These are phyloP conservation scores for Lagodon rhomboides DNA, from an alignment of 2,797 vertebrate species.

Conservation along the genomic window DNA sequence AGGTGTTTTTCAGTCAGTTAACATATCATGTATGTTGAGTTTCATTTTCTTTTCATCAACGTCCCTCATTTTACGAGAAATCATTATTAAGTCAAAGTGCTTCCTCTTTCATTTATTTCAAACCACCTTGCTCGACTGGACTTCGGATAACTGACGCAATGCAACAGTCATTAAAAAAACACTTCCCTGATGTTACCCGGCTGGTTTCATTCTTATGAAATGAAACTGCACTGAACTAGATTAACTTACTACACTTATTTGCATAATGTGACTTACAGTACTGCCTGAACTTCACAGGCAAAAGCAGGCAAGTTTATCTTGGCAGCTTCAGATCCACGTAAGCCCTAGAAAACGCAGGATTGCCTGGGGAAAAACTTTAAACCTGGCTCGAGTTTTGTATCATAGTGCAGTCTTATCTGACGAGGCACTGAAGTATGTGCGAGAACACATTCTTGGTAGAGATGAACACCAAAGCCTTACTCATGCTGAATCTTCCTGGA, in stretches of 20 bases:
- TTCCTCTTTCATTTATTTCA: not conserved
- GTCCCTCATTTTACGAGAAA: not conserved
- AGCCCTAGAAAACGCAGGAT: not conserved
- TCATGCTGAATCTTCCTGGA: not conserved
- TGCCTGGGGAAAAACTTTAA: not conserved
- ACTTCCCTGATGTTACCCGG: not conserved
- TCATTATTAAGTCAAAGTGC: too few relatives aligned
- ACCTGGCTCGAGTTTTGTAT: not conserved
- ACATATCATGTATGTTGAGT: not conserved
- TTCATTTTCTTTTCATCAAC: not conserved
- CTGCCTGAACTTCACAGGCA: not conserved
- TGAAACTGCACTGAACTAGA: not conserved
- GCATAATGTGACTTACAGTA: too few relatives aligned
- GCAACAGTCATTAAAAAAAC: fast-evolving
- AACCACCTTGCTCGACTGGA: not conserved
- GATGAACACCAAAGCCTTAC: not conserved
- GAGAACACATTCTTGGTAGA: not conserved
- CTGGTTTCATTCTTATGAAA: not conserved
- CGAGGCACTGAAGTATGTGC: not conserved
- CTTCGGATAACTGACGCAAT: not conserved
- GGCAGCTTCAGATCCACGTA: not conserved
- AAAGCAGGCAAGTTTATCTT: not conserved
- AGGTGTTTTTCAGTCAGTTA: not conserved
- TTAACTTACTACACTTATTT: not conserved
- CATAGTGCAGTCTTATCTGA: too few relatives aligned